A percentile compares a stretch with the other conserved stretches of the same genome.
Evolutionary conservation across 1,140 invertebrate species (phyloP).

Genomic region (Triops cancriformis): DNA sequence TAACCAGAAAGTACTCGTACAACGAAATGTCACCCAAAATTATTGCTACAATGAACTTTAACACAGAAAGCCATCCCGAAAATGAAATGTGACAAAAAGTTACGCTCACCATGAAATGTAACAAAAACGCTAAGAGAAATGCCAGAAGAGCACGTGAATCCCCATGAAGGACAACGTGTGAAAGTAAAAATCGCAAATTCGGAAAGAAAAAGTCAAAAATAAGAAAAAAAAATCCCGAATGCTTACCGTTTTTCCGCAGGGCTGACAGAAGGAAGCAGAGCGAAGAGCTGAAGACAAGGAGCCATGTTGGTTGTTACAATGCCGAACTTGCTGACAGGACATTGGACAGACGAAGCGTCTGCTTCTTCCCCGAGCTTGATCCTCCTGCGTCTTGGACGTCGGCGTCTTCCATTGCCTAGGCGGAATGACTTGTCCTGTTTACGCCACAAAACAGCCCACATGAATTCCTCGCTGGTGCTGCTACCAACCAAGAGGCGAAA

Average conservation of each 20-base stretch:
- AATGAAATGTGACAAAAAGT: too few relatives aligned
- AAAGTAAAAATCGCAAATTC: neutral
- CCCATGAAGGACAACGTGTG: too few relatives aligned
- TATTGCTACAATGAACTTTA: too few relatives aligned
- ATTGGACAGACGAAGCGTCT: conserved; percentile 5
- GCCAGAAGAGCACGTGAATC: too few relatives aligned
- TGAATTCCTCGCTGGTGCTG: neutral
- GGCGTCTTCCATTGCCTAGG: neutral
- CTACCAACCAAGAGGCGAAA: neutral
- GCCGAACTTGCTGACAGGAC: conserved; percentile 7
- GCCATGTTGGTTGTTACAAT: conserved; percentile 13
- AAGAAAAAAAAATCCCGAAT: neutral
- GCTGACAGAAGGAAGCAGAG: conserved; percentile 3
- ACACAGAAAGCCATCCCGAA: too few relatives aligned
- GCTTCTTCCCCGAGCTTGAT: neutral
- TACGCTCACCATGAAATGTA: too few relatives aligned
- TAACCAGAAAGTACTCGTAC: too few relatives aligned
- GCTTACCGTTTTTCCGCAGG: neutral
- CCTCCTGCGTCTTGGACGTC: conserved; percentile 11
- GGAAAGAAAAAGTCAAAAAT: neutral
- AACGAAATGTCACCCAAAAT: too few relatives aligned
- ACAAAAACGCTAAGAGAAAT: too few relatives aligned
- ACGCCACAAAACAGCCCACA: conserved; percentile 12
- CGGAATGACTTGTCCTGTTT: conserved; percentile 6
- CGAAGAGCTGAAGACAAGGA: conserved; percentile 12